Conservation (phyloP, 2,113 vertebrate genomes). For the Marmota flaviventris region DNA sequence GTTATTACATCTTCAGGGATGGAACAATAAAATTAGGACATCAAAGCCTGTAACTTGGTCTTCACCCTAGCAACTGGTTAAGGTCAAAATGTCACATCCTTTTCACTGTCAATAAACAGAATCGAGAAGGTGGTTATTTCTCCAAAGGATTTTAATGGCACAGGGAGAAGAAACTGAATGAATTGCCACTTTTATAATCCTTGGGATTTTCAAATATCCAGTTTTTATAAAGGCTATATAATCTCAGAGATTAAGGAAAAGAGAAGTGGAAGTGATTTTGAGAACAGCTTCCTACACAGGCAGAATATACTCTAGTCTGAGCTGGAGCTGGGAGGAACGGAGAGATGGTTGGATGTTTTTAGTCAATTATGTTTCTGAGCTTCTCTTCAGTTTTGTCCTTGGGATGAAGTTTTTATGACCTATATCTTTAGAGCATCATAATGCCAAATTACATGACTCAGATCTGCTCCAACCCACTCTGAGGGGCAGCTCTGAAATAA, state of each 20-base stretch:
- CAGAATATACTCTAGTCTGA: not conserved
- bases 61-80: constrained; percentile 60
- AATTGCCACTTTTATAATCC: constrained; percentile 53
- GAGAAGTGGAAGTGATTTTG: not conserved
- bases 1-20: constrained; percentile 63
- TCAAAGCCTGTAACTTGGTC: constrained; percentile 26
- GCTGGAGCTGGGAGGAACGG: not conserved
- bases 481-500: constrained; percentile 64
- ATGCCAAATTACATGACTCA: constrained; percentile 47
- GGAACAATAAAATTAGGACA: constrained; percentile 63
- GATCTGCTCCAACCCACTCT: constrained; percentile 27
- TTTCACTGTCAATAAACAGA: constrained; percentile 76
- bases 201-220: not conserved
- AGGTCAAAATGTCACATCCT: constrained; percentile 72
- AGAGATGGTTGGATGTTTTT: not conserved
- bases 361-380: constrained; percentile 12
- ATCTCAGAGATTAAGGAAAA: constrained; percentile 49
- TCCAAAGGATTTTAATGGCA: constrained; percentile 63
- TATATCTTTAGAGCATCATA: constrained; percentile 53
- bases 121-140: constrained; percentile 67
- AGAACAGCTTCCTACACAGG: not conserved
- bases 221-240: constrained; percentile 11
- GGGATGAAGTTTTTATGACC: not conserved
- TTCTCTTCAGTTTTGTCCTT: not conserved
- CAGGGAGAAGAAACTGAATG: constrained; percentile 55